Base-by-base conservation (phyloP, 2,888 invertebrate species). In the Sphaerophoria rueppellii region DNA sequence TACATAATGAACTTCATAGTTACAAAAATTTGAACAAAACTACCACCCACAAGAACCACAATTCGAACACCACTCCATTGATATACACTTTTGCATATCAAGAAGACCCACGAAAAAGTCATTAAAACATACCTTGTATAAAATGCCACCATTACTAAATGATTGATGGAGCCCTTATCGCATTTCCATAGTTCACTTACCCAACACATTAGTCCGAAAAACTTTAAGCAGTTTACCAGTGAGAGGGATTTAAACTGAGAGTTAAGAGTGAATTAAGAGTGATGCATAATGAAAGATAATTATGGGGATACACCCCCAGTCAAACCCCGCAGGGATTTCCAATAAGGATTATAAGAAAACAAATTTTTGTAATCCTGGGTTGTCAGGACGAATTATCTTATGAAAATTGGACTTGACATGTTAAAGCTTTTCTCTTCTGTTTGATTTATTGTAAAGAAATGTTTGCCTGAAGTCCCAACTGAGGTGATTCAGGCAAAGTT, bases 111-210 rank as follows among this genome's bases (percentile, higher is more conserved):
- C 72, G 81, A 60, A 72, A 82, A 76, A 54, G 71, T 2, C 24
- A 24, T 24, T 24, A 24, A 24, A 76, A 76, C 81, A 76, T 24
- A 24, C 24, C 24, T 24, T 24, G 24, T 24, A 24, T 24, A 24
- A 1, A 1, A 24, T 24, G 1, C 2, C 24, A 2, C 24, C 71
- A 72, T 54, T 40, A 52, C 40, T 82, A 82, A 82, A 76, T 82
- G 81, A 82, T 82, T 82, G 81, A 82, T 82, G 81, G 76, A 76
- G 71, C 58, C 81, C 76, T 82, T 82, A 76, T 82, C 81, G 81
- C 55, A 76, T 82, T 82, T 82, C 76, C 81, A 79, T 79, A 79
- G 76, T 72, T 65, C 81, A 76, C 76, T 82, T 82, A 82, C 76
- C 71, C 71, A 82, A 40, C 69, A 76, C 65, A 67, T 76, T 82